These are phyloP conservation scores for Nephila pilipes DNA, from an alignment of 1,140 invertebrate genomes.

Conservation along the genomic window DNA sequence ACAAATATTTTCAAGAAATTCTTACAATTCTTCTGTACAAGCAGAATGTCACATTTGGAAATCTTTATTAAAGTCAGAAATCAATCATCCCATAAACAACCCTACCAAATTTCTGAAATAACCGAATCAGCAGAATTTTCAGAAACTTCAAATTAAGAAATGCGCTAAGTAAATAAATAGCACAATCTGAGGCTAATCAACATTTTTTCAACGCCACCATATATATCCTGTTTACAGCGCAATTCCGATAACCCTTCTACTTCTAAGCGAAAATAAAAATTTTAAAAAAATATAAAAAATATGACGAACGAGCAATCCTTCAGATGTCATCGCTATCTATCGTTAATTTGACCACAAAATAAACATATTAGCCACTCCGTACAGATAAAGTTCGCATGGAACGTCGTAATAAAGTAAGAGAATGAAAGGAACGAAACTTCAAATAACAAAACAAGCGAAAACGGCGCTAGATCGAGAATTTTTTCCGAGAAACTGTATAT, in stretches of 20 bases:
- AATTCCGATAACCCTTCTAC: constrained; percentile 57
- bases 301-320: constrained; percentile 30
- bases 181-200: not conserved
- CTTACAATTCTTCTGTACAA: too few relatives aligned
- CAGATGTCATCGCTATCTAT: constrained; percentile 45
- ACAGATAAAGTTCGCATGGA: not conserved
- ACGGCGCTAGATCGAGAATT: not conserved
- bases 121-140: not conserved
- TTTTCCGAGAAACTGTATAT: constrained; percentile 53
- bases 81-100: too few relatives aligned
- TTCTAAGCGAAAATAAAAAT: not conserved
- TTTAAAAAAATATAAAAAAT: not conserved
- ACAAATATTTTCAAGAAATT: too few relatives aligned
- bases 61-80: too few relatives aligned
- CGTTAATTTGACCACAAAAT: constrained; percentile 63
- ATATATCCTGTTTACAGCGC: constrained; percentile 58
- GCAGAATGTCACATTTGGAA: too few relatives aligned
- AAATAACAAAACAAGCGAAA: not conserved
- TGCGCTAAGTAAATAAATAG: not conserved
- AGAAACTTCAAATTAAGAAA: not conserved
- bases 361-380: constrained; percentile 63
- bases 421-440: not conserved
- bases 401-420: not conserved
- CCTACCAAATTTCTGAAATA: not conserved
- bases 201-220: constrained; percentile 7